Percentiles rank a stretch among this genome's conserved stretches.
Evolutionary conservation across 2,113 vertebrate species (phyloP).

Genomic region (Motacilla alba): DNA sequence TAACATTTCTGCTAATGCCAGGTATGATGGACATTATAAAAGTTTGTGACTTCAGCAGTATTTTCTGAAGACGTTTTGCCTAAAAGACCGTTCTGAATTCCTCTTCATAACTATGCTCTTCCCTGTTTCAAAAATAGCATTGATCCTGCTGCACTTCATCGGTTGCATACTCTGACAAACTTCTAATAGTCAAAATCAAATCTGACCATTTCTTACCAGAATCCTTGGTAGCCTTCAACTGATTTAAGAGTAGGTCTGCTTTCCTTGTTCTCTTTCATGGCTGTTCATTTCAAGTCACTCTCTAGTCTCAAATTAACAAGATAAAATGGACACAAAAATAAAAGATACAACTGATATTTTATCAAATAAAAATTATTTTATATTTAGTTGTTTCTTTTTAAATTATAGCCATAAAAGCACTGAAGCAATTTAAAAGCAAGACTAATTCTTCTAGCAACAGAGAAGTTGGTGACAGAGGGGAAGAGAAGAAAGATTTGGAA

Average conservation of each 20-base stretch:
- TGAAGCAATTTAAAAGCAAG: slow-evolving; percentile 72
- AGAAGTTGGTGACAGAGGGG: neutral
- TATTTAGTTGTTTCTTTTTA: slow-evolving; percentile 30
- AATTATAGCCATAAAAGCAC: slow-evolving; percentile 65
- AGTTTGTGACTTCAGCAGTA: neutral
- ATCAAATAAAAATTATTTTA: neutral
- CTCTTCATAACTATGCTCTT: neutral
- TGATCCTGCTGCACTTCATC: neutral
- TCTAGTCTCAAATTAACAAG: neutral
- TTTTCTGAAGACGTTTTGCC: neutral
- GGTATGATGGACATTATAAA: neutral
- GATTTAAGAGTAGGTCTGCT: neutral
- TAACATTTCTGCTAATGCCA: neutral
- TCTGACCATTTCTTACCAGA: neutral
- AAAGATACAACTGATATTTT: neutral
- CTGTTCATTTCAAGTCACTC: neutral
- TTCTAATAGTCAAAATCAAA: neutral
- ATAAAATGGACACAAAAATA: neutral
- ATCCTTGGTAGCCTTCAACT: neutral
- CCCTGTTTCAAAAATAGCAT: neutral
- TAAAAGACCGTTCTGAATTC: neutral
- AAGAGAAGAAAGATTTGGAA: slow-evolving; percentile 19
- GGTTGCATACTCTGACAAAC: neutral
- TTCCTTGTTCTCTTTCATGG: neutral
- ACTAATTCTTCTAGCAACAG: neutral